These are phyloP conservation scores for Caenorhabditis remanei DNA, from an alignment of 1,140 invertebrate species.

Conservation along the genomic window DNA sequence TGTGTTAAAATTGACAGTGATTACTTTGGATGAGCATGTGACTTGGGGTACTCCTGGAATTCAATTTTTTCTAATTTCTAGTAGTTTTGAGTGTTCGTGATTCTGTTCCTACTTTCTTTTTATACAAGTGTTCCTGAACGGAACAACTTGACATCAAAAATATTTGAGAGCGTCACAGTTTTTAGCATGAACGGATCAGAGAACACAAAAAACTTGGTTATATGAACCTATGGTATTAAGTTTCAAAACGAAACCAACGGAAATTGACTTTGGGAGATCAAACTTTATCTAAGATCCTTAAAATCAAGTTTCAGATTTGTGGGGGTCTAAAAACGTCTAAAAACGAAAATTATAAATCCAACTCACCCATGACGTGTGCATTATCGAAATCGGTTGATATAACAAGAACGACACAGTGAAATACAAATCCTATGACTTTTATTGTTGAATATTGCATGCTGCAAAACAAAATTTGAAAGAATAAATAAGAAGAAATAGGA, in stretches of 20 bases:
- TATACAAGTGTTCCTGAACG: conserved; percentile 1
- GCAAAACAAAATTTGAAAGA: background rate
- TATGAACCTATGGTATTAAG: too few species aligned
- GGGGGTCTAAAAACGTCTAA: background rate
- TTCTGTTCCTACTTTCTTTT: background rate
- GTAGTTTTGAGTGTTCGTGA: background rate
- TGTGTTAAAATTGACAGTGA: conserved; percentile 45
- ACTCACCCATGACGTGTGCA: conserved; percentile 49
- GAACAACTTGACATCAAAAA: conserved; percentile 27
- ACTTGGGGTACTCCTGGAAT: conserved; percentile 53
- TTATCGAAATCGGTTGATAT: conserved; percentile 39
- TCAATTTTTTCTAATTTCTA: background rate
- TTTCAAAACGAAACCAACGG: too few species aligned
- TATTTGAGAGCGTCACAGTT: background rate
- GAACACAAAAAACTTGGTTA: too few species aligned
- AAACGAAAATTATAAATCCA: background rate
- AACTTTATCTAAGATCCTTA: too few species aligned
- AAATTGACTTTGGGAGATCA: too few species aligned
- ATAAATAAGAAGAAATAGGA: background rate
- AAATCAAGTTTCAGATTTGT: too few species aligned
- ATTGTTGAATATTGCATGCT: conserved; percentile 48
- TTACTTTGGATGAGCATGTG: conserved; percentile 34
- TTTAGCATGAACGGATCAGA: background rate
- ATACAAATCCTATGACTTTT: background rate
- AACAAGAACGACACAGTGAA: background rate